Evolutionary conservation across 2,797 vertebrate species (phyloP).

Genomic region (Erpetoichthys calabaricus): DNA sequence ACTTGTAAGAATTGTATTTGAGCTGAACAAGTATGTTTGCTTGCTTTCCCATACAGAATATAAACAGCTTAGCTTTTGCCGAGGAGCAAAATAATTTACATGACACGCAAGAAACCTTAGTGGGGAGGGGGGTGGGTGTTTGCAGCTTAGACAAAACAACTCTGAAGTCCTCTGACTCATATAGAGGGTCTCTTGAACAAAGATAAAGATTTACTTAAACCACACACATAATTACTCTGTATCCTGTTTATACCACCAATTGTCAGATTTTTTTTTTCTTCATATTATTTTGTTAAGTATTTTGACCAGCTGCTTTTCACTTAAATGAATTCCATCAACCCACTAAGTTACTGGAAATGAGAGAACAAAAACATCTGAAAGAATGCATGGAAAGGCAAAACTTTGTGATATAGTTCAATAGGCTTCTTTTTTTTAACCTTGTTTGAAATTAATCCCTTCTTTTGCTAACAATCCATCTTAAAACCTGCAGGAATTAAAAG

Average conservation of each 20-base stretch:
- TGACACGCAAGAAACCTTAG: background rate
- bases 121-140: background rate
- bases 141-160: constrained; percentile 6
- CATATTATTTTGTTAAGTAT: background rate
- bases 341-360: background rate
- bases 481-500: too few relatives aligned
- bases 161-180: constrained; percentile 5
- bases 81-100: background rate
- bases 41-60: too few relatives aligned
- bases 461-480: too few relatives aligned
- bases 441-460: too few relatives aligned
- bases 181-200: constrained; percentile 7
- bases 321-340: constrained; percentile 4
- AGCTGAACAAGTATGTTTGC: too few relatives aligned
- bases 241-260: constrained; percentile 14
- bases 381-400: too few relatives aligned
- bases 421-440: too few relatives aligned
- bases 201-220: constrained; percentile 5
- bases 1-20: too few relatives aligned
- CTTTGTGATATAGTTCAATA: too few relatives aligned
- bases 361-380: too few relatives aligned
- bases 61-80: background rate
- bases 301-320: background rate
- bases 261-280: background rate
- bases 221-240: constrained; percentile 3